Percentiles rank a stretch among this genome's conserved stretches.
Conservation (phyloP, 2,113 vertebrate species). For the Rhinopithecus roxellana region DNA sequence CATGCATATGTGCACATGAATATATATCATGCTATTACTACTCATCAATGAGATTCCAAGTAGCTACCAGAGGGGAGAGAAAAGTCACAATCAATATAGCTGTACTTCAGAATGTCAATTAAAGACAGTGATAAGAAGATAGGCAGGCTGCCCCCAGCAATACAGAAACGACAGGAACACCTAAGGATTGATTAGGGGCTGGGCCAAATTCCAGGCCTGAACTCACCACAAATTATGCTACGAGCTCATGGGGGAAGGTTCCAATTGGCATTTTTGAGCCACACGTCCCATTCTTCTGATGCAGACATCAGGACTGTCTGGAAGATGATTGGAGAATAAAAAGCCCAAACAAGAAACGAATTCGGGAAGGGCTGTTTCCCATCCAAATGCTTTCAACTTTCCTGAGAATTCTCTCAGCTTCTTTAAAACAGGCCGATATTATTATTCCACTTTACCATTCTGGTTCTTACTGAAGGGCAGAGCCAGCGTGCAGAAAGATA, state of each 20-base stretch:
- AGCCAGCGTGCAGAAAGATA: neutral
- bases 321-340: constrained; percentile 61
- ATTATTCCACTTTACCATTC: constrained; percentile 65
- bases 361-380: constrained; percentile 60
- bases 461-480: constrained; percentile 65
- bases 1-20: constrained; percentile 67
- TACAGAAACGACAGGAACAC: constrained; percentile 64
- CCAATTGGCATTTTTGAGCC: constrained; percentile 60
- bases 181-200: constrained; percentile 68
- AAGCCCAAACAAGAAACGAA: constrained; percentile 73
- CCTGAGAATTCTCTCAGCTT: constrained; percentile 72
- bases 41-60: constrained; percentile 58
- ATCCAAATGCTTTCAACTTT: constrained; percentile 79
- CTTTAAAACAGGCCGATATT: constrained; percentile 68
- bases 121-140: constrained; percentile 52
- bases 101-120: constrained; percentile 68
- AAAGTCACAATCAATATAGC: constrained; percentile 68
- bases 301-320: constrained; percentile 63
- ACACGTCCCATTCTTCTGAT: constrained; percentile 63
- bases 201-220: constrained; percentile 71
- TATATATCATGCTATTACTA: constrained; percentile 64
- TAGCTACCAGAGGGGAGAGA: constrained; percentile 48
- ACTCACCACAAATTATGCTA: constrained; percentile 69
- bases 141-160: constrained; percentile 40
- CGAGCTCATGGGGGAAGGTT: constrained; percentile 32